Conservation (phyloP, 2,797 vertebrate genomes). For the Okamejei kenojei region DNA sequence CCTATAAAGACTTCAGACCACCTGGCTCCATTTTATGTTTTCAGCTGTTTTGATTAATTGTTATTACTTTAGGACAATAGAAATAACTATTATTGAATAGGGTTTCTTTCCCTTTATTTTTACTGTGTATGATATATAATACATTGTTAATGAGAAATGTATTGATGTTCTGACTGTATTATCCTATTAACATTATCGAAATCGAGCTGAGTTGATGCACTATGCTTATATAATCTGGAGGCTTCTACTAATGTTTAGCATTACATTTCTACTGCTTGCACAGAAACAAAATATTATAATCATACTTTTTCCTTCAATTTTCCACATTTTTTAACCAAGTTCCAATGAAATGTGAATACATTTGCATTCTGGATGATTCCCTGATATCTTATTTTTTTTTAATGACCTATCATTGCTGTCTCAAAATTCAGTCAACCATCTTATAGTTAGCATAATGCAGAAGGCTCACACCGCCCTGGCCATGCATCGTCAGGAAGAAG, state of each 20-base stretch:
- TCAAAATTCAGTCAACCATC: neutral
- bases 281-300: neutral
- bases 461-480: too few relatives aligned
- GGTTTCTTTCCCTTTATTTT: neutral
- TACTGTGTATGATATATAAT: neutral
- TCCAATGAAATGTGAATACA: neutral
- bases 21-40: neutral
- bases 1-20: neutral
- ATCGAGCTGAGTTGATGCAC: neutral
- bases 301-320: neutral
- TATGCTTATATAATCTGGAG: neutral
- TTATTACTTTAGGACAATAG: neutral
- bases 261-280: neutral
- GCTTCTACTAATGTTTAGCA: neutral
- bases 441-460: too few relatives aligned
- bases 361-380: neutral
- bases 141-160: neutral
- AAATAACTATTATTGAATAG: neutral
- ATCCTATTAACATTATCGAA: neutral
- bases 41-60: neutral
- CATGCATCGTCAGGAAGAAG: too few relatives aligned
- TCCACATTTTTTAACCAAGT: neutral
- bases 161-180: neutral
- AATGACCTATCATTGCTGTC: neutral
- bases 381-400: neutral